Evolutionary conservation across 2,113 vertebrate genomes (phyloP).

Genomic region (Tapirus terrestris): DNA sequence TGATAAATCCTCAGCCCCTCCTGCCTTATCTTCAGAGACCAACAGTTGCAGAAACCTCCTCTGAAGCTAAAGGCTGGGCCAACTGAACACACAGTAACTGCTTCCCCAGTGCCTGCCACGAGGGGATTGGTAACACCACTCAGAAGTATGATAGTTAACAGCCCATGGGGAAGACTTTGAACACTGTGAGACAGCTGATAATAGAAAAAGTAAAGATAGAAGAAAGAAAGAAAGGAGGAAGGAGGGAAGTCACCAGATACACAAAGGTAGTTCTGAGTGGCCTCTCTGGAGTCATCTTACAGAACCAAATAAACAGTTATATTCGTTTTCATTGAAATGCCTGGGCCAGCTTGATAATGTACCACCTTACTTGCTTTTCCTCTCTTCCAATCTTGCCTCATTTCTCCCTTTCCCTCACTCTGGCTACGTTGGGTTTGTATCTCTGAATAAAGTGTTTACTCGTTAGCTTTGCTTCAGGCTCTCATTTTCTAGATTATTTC

Average conservation of each 20-base stretch:
- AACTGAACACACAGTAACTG: accelerated
- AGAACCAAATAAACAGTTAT: background rate
- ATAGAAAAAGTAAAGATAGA: background rate
- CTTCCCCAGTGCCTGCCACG: background rate
- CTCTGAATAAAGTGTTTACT: background rate
- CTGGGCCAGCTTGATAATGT: background rate
- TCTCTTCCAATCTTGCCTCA: background rate
- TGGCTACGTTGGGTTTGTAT: background rate
- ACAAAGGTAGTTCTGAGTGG: background rate
- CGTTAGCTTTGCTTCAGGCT: background rate
- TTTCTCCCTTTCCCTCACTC: background rate
- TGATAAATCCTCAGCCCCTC: background rate
- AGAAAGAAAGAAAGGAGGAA: background rate
- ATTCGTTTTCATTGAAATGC: background rate
- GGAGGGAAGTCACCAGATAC: background rate
- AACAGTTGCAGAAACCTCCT: background rate
- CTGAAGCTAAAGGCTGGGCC: background rate
- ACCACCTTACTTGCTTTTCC: background rate
- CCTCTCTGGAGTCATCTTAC: background rate
- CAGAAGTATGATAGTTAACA: background rate
- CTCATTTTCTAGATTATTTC: background rate
- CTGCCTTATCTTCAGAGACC: background rate
- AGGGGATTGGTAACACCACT: accelerated
- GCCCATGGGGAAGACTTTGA: background rate
- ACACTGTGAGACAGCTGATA: background rate